Evolutionary conservation across 1,140 invertebrate species (phyloP).

Genomic region (Lasioglossum albipes): DNA sequence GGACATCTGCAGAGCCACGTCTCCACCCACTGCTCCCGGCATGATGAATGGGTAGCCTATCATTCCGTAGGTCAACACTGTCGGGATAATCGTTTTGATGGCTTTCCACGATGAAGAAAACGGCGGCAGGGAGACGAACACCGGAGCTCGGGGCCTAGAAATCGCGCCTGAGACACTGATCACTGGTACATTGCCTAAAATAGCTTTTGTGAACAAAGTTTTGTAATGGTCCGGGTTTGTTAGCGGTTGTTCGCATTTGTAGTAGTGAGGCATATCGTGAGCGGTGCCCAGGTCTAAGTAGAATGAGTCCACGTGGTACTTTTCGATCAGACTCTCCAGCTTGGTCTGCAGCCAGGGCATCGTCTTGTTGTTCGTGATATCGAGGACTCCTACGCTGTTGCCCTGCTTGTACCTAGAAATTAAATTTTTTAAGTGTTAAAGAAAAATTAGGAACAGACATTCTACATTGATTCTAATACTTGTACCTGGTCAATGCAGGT

Average conservation of each 20-base stretch:
- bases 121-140: constrained; percentile 92
- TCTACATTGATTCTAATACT: too few species aligned
- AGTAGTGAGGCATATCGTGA: constrained; percentile 92
- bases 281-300: constrained; percentile 94
- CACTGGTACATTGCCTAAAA: constrained; percentile 84
- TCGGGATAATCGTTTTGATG: constrained; percentile 90
- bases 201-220: constrained; percentile 84
- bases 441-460: too few species aligned
- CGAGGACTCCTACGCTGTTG: constrained; percentile 89
- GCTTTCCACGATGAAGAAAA: constrained; percentile 94
- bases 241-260: constrained; percentile 86
- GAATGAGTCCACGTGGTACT: constrained; percentile 92
- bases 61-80: constrained; percentile 91
- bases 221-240: constrained; percentile 91
- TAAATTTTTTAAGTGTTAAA: not conserved
- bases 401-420: constrained; percentile 84
- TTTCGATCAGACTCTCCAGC: constrained; percentile 85
- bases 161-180: constrained; percentile 92
- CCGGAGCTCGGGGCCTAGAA: constrained; percentile 88
- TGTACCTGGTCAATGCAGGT: constrained; percentile 84
- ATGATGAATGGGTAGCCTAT: constrained; percentile 95
- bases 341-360: constrained; percentile 90
- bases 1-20: constrained; percentile 83
- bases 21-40: constrained; percentile 95
- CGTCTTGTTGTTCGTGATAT: constrained; percentile 90